Evolutionary conservation across 2,888 invertebrate species (phyloP), one percentile per base, ranked within the genome.

Genomic region (Noctua pronuba): DNA sequence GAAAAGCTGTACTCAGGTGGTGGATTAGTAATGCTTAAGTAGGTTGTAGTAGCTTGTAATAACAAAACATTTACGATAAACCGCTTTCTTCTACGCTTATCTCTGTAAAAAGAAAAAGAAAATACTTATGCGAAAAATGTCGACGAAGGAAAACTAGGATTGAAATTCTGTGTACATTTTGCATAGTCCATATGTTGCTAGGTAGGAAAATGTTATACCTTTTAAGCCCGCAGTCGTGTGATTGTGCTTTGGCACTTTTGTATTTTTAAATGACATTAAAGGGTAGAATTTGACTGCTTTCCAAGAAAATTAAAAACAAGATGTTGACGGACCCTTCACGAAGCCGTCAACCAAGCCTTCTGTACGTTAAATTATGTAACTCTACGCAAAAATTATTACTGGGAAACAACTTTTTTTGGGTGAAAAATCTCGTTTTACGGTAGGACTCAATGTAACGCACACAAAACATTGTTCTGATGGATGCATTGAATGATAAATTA

Each of bases 1-100:
- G 58, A 66, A 46, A 67, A 44, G 0, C 24, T 67, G 16, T 71
- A 84, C 80, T 71, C 80, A 84, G 80, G 80, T 84, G 55, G 80
- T 72, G 38, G 58, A 70, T 84, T 72, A 79, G 62, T 84, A 35
- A 79, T 28, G 41, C 38, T 62, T 38, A 77, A 77, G 69, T 77
- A 78, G 31, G 31, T 52, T 83, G 5, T 83, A 67, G 28, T 38
- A 41, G 38, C 83, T 28, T 55, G 46, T 78, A 49, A 68, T 62
- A 84, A 68, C 67, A 49, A 79, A 67, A 79, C 55, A 79, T 62
- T 84, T 49, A 79, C 60, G 72, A 52, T 71, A 78, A 78, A 81
- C 80, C 66, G 38, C 49, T 58, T 83, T 58, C 35, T 62, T 62
- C 67, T 28, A 24, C 11, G 72, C 35, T 84, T 67, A 71, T 67